These are phyloP conservation scores for Onychostoma macrolepis DNA, from an alignment of 2,113 vertebrate genomes.

Conservation along the genomic window DNA sequence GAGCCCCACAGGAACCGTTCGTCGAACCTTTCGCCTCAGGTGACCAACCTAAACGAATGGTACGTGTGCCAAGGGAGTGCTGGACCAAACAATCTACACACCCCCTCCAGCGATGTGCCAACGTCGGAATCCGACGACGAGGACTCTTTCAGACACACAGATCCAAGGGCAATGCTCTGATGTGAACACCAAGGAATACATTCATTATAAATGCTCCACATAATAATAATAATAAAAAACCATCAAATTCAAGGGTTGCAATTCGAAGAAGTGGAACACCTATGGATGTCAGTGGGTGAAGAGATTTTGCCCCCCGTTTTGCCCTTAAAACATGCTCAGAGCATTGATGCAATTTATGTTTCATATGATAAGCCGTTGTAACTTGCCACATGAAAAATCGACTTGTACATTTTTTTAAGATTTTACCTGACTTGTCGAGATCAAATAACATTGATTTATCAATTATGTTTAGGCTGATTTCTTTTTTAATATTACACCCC, in stretches of 20 bases:
- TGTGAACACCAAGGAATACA: slow-evolving; percentile 42
- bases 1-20: slow-evolving; percentile 80
- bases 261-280: slow-evolving; percentile 48
- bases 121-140: slow-evolving; percentile 91
- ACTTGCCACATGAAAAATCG: not conserved
- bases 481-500: not conserved
- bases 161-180: slow-evolving; percentile 90
- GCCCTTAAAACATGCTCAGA: slow-evolving; percentile 38
- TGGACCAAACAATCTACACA: slow-evolving; percentile 84
- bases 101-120: slow-evolving; percentile 86
- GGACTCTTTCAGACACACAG: slow-evolving; percentile 85
- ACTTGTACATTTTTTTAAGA: slow-evolving; percentile 5
- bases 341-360: slow-evolving; percentile 26
- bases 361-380: slow-evolving; percentile 1
- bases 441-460: not conserved
- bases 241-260: not conserved
- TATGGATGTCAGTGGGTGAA: slow-evolving; percentile 53
- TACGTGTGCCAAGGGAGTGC: slow-evolving; percentile 94
- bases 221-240: not conserved
- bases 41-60: slow-evolving; percentile 98
- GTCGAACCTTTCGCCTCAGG: slow-evolving; percentile 87
- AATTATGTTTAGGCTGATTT: not conserved
- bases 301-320: slow-evolving; percentile 45
- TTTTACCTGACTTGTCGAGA: not conserved
- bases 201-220: slow-evolving; percentile 56